These are phyloP conservation scores for Thymallus thymallus DNA, from an alignment of 2,113 vertebrate species.

Conservation along the genomic window DNA sequence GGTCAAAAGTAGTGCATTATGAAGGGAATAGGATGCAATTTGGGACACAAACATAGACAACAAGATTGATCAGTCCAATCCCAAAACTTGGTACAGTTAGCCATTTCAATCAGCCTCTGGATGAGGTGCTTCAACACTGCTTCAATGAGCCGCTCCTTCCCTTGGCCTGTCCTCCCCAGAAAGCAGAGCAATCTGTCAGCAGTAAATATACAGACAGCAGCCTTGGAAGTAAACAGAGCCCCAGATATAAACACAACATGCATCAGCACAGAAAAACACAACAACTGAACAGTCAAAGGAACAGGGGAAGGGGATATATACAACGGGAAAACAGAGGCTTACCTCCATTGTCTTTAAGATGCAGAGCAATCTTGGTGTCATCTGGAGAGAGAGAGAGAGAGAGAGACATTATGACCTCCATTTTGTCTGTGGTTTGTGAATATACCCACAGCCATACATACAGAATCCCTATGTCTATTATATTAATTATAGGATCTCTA, in stretches of 20 bases:
- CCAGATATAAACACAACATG: neutral
- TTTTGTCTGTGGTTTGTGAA: slow-evolving; percentile 22
- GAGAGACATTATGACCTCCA: neutral
- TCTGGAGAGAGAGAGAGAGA: slow-evolving; percentile 68
- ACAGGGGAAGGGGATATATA: neutral
- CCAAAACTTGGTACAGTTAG: slow-evolving; percentile 19
- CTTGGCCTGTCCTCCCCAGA: neutral
- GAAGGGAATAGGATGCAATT: too few relatives aligned
- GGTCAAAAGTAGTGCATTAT: too few relatives aligned
- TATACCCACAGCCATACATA: too few relatives aligned
- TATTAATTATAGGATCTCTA: too few relatives aligned
- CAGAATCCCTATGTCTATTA: too few relatives aligned
- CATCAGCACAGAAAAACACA: neutral
- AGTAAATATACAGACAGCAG: slow-evolving; percentile 8
- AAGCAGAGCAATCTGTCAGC: slow-evolving; percentile 3
- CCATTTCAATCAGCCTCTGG: slow-evolving; percentile 13
- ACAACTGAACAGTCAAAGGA: neutral
- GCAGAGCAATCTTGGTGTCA: slow-evolving; percentile 96
- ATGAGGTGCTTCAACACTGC: slow-evolving; percentile 7
- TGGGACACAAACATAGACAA: neutral
- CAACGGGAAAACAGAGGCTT: slow-evolving; percentile 48
- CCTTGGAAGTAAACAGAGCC: slow-evolving; percentile 4
- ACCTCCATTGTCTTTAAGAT: slow-evolving; percentile 95
- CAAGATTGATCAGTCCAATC: slow-evolving; percentile 19
- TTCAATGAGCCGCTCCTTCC: slow-evolving; percentile 1